phyloP scores from a whole-genome alignment of 2,888 invertebrate species.

The Nebria salina region DNA sequence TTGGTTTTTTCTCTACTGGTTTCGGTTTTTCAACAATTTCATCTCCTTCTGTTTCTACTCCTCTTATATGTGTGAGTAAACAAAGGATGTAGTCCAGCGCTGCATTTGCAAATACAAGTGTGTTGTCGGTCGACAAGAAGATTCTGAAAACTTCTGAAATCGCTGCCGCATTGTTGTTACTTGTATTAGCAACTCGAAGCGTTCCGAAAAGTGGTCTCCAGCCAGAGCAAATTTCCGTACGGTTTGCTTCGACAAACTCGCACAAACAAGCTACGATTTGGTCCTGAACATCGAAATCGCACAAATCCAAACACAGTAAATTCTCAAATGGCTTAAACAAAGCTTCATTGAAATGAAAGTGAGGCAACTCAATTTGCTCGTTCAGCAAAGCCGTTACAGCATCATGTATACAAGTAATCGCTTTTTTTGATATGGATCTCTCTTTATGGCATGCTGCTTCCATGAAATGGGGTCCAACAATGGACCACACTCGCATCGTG shows the following conservation, averaged over 20 bases:
- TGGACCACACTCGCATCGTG: constrained; percentile 92
- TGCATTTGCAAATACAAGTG: constrained; percentile 92
- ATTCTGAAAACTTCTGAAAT: constrained; percentile 93
- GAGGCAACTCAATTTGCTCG: constrained; percentile 87
- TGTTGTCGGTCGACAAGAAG: constrained; percentile 92
- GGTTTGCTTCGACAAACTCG: constrained; percentile 94
- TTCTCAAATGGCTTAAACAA: constrained; percentile 95
- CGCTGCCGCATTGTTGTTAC: constrained; percentile 73
- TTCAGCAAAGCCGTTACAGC: constrained; percentile 87
- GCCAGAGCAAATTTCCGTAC: constrained; percentile 92
- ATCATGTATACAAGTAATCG: constrained; percentile 92
- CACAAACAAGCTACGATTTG: constrained; percentile 94
- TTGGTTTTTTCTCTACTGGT: constrained; percentile 63
- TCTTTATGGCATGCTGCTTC: constrained; percentile 95
- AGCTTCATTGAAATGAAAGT: constrained; percentile 96
- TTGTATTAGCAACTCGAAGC: constrained; percentile 82
- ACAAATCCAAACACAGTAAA: constrained; percentile 89
- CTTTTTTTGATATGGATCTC: constrained; percentile 86
- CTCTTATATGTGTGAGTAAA: constrained; percentile 80
- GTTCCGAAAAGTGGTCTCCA: constrained; percentile 97
- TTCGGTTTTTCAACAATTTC: constrained; percentile 64
- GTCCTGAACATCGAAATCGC: constrained; percentile 88
- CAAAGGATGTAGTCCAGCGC: constrained; percentile 94
- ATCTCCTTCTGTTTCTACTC: constrained; percentile 66
- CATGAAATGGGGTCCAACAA: constrained; percentile 92